A percentile compares a stretch with the other conserved stretches of the same genome.
These are phyloP conservation scores for Phylloscopus whistleri DNA, from an alignment of 2,113 vertebrate genomes.

Conservation along the genomic window DNA sequence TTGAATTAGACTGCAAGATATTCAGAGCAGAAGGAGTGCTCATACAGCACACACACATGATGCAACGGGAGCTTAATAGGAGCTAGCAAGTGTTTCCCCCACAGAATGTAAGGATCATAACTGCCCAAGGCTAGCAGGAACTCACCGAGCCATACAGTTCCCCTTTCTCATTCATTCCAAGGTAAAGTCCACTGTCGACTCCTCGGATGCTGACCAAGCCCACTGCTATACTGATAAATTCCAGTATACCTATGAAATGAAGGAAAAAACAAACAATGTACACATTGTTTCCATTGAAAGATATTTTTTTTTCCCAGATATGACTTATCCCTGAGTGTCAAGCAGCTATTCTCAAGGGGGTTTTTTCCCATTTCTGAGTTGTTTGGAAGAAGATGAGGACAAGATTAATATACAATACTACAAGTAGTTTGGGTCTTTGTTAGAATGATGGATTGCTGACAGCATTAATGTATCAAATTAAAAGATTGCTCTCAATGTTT, in stretches of 20 bases:
- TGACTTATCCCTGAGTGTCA: background rate
- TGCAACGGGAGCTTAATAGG: background rate
- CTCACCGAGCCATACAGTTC: slow-evolving; percentile 96
- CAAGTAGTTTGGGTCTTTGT: background rate
- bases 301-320: background rate
- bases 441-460: background rate
- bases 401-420: background rate
- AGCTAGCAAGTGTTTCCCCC: background rate
- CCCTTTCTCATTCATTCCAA: slow-evolving; percentile 95
- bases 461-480: background rate
- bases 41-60: background rate
- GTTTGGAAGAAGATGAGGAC: background rate
- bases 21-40: background rate
- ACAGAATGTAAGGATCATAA: background rate
- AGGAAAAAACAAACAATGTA: slow-evolving; percentile 42
- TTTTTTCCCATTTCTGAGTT: background rate
- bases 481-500: slow-evolving; percentile 1
- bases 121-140: background rate
- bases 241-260: slow-evolving; percentile 87
- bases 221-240: slow-evolving; percentile 99
- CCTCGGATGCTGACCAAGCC: slow-evolving; percentile 98
- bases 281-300: background rate
- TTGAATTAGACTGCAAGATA: background rate
- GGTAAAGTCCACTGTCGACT: slow-evolving; percentile 97
- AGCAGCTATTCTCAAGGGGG: background rate